These are phyloP conservation scores for Emydura subglobosa DNA, from an alignment of 2,113 vertebrate genomes.

Conservation along the genomic window DNA sequence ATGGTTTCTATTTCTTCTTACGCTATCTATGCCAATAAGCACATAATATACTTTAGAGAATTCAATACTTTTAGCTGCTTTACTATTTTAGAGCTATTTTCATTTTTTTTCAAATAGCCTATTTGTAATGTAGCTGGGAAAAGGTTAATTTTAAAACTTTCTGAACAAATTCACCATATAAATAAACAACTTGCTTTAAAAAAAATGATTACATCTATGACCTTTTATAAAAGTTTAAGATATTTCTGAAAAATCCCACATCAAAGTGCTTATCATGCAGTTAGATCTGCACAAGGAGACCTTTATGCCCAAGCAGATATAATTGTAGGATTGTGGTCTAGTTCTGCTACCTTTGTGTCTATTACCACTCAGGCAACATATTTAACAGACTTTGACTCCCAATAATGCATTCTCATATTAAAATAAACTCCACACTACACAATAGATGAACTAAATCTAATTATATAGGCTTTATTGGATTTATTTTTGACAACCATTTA, in stretches of 20 bases:
- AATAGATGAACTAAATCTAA: slow-evolving; percentile 6
- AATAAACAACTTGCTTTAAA: background rate
- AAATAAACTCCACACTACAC: background rate
- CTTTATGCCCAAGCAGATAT: background rate
- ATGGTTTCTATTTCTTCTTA: no score
- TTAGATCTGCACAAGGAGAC: accelerated
- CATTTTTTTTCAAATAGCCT: no score
- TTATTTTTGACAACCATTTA: background rate
- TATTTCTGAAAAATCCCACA: no score
- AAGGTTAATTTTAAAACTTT: background rate
- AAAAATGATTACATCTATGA: background rate
- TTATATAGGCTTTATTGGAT: background rate
- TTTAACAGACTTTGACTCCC: background rate
- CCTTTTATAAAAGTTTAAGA: background rate
- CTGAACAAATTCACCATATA: background rate
- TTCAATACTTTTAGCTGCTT: no score
- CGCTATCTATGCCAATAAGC: no score
- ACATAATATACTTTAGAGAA: no score
- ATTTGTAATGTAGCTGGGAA: background rate
- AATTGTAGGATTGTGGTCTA: background rate
- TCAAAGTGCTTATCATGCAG: background rate
- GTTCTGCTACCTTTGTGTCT: background rate
- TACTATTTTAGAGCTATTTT: no score
- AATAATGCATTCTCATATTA: background rate
- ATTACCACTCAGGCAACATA: background rate